These are phyloP conservation scores for Sarcophaga carnaria DNA, from an alignment of 2,888 invertebrate species.

Conservation along the genomic window DNA sequence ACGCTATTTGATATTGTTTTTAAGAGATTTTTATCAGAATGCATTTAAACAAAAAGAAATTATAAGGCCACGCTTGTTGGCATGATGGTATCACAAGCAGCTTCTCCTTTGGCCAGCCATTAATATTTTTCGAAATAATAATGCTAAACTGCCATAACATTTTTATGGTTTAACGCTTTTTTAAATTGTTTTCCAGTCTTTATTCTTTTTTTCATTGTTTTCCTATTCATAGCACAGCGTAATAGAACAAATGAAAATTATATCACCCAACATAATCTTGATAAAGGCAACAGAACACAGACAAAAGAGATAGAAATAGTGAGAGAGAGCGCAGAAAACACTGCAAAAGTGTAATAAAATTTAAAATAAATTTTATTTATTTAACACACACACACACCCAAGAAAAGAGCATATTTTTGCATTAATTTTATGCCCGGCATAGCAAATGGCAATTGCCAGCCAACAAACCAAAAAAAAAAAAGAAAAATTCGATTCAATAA, in stretches of 20 bases:
- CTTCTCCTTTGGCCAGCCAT: slow-evolving; percentile 20
- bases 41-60: slow-evolving; percentile 1
- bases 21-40: slow-evolving; percentile 44
- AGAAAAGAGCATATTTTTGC: background rate
- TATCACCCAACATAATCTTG: slow-evolving; percentile 40
- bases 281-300: background rate
- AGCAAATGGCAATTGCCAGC: background rate
- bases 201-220: background rate
- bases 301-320: background rate
- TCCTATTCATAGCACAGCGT: background rate
- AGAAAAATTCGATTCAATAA: background rate
- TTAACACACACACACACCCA: background rate
- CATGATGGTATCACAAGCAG: background rate
- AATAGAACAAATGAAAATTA: slow-evolving; percentile 26
- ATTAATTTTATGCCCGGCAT: background rate
- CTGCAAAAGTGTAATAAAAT: background rate
- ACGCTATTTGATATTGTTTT: slow-evolving; percentile 27
- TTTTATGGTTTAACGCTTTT: slow-evolving; percentile 68
- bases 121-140: slow-evolving; percentile 27
- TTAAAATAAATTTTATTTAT: background rate
- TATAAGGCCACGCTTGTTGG: slow-evolving; percentile 20
- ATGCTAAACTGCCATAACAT: slow-evolving; percentile 27
- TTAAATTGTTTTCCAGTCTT: slow-evolving; percentile 43
- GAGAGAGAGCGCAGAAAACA: background rate
- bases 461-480: background rate